A percentile compares a stretch with the other conserved stretches of the same genome.
Evolutionary conservation across 2,888 invertebrate genomes (phyloP).

Genomic region (Agrotis ipsilon): DNA sequence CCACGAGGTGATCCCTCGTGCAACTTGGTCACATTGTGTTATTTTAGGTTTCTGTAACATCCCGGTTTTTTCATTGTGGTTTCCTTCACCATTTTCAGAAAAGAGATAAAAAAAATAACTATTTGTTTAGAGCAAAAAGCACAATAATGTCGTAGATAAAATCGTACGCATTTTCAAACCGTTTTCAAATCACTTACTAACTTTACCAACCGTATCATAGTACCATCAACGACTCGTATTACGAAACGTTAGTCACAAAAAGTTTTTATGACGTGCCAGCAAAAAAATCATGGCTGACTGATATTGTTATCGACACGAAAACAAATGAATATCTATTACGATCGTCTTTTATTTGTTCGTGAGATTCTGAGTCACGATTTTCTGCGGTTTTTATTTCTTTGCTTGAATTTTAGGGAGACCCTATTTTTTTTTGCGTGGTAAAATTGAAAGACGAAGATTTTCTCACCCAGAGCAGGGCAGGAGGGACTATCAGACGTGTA

Average conservation of each 20-base stretch:
- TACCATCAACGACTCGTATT: neutral
- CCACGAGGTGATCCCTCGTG: no score
- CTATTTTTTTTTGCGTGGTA: no score
- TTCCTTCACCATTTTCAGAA: no score
- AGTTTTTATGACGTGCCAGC: constrained; percentile 17
- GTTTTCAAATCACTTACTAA: neutral
- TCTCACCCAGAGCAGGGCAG: no score
- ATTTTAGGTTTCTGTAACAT: no score
- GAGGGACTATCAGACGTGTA: no score
- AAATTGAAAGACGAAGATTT: no score
- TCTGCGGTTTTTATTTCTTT: neutral
- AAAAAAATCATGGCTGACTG: constrained; percentile 28
- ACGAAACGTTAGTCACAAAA: constrained; percentile 2
- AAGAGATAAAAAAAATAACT: no score
- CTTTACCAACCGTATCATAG: neutral
- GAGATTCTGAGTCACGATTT: constrained; percentile 34
- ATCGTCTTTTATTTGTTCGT: constrained; percentile 22
- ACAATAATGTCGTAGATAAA: no score
- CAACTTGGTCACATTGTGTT: no score
- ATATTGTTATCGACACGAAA: constrained; percentile 41
- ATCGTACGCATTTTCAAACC: neutral
- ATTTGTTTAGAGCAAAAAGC: no score
- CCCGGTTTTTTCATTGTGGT: no score
- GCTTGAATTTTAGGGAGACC: neutral
- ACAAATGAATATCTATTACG: constrained; percentile 49